Conservation (phyloP, 2,888 invertebrate species). For the Blastobasis lacticolella region DNA sequence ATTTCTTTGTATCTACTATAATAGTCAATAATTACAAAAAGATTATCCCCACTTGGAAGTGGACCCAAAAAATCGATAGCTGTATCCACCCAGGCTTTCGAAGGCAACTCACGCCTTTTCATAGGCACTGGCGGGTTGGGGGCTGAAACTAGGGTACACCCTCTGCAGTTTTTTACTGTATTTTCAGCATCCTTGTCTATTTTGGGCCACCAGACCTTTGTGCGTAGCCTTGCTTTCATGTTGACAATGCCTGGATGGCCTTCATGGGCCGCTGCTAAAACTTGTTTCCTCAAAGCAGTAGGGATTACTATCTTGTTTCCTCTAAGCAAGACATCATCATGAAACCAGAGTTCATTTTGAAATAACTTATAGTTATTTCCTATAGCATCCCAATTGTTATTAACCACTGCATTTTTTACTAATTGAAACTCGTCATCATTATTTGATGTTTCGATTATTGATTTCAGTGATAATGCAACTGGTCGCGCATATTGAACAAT, state of each 20-base stretch:
- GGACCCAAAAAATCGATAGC: conserved; percentile 20
- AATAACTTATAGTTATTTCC: conserved; percentile 7
- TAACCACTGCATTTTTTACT: neutral
- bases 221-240: conserved; percentile 12
- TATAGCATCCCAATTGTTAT: neutral
- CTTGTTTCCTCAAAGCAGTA: conserved; percentile 6
- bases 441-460: conserved; percentile 2
- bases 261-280: conserved; percentile 20
- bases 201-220: conserved; percentile 16
- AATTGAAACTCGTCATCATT: neutral
- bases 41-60: conserved; percentile 7
- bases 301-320: neutral
- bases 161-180: conserved; percentile 9
- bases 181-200: too few species aligned
- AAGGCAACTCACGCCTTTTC: conserved; percentile 6
- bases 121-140: conserved; percentile 8
- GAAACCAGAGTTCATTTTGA: conserved; percentile 18
- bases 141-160: conserved; percentile 9
- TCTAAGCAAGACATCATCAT: conserved; percentile 7
- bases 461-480: conserved; percentile 5
- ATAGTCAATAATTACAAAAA: conserved; percentile 6
- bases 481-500: conserved; percentile 8
- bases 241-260: too few species aligned
- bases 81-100: conserved; percentile 6
- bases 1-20: conserved; percentile 9